phyloP scores from a whole-genome alignment of 2,797 vertebrate species.

The Sebastes miniatus region DNA sequence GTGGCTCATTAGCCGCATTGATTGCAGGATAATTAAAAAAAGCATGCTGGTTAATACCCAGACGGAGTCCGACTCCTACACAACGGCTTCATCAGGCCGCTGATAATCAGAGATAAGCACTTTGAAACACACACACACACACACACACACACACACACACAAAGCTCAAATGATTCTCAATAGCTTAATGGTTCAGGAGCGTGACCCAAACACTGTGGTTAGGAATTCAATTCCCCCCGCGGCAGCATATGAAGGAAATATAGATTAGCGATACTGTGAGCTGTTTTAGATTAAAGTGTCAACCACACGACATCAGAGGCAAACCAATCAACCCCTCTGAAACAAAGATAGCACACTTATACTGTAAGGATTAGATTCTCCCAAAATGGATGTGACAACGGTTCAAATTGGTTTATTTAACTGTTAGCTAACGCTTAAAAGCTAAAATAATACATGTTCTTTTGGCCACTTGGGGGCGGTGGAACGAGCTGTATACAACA shows the following conservation, averaged over 20 bases:
- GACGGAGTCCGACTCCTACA: not conserved
- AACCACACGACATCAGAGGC: not conserved
- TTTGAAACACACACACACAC: slow-evolving; percentile 4
- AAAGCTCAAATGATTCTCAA: not conserved
- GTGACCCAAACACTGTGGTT: not conserved
- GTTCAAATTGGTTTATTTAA: not conserved
- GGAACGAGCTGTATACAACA: not conserved
- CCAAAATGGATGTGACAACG: too few relatives aligned
- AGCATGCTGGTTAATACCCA: slow-evolving; percentile 24
- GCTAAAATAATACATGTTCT: too few relatives aligned
- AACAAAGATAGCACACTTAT: not conserved
- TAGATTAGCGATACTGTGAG: not conserved
- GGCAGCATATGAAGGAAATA: not conserved
- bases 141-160: not conserved
- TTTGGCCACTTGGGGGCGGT: not conserved
- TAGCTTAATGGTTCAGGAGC: not conserved
- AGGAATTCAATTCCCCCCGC: not conserved
- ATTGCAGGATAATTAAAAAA: slow-evolving; percentile 56
- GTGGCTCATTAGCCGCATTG: slow-evolving; percentile 43
- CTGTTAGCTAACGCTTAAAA: not conserved
- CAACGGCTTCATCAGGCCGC: not conserved
- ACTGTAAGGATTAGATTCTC: not conserved
- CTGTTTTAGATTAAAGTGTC: not conserved
- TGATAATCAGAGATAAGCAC: slow-evolving; percentile 27
- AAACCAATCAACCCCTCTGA: too few relatives aligned